Conservation (phyloP, 2,797 vertebrate genomes). For the Myiothlypis coronata region DNA sequence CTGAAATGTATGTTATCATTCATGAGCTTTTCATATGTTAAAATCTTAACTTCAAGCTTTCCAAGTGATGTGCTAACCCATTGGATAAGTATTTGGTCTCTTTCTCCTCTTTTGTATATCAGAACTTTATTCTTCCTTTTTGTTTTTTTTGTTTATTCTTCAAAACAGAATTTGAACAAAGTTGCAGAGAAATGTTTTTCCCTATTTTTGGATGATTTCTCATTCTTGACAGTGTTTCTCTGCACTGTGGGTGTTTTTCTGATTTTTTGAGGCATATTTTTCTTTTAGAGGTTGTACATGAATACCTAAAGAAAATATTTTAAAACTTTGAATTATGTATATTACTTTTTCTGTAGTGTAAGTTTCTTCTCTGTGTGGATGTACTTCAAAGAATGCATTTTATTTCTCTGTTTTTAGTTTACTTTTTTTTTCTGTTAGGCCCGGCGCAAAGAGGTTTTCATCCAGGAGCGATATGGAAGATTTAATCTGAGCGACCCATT, state of each 20-base stretch:
- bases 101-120: neutral
- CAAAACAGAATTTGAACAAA: neutral
- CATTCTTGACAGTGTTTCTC: neutral
- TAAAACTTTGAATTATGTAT: neutral
- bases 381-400: neutral
- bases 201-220: neutral
- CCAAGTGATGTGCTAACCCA: neutral
- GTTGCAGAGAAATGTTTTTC: neutral
- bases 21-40: neutral
- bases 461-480: constrained; percentile 93
- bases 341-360: neutral
- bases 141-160: neutral
- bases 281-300: neutral
- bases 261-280: neutral
- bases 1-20: neutral
- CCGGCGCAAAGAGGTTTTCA: constrained; percentile 93
- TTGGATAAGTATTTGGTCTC: neutral
- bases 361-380: neutral
- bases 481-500: constrained; percentile 96
- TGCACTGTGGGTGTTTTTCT: neutral
- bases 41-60: neutral
- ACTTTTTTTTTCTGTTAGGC: constrained; percentile 75
- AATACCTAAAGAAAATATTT: neutral
- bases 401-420: neutral
- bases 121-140: neutral